A percentile compares a stretch with the other conserved stretches of the same genome.
phyloP scores from a whole-genome alignment of 2,113 vertebrate genomes.

The Clinocottus analis region DNA sequence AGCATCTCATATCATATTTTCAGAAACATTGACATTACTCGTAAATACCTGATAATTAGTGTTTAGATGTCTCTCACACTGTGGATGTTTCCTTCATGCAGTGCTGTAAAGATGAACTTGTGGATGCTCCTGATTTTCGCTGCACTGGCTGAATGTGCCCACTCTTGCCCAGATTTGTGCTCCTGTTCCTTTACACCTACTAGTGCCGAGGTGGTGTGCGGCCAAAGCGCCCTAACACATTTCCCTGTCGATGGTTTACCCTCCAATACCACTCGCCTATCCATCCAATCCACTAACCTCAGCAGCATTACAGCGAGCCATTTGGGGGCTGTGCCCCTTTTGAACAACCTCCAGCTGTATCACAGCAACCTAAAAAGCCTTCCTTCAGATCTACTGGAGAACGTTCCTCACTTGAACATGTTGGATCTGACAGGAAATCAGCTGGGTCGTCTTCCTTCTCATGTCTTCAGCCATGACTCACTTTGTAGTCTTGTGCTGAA shows the following conservation, averaged over 20 bases:
- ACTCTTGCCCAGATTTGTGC: conserved; percentile 75
- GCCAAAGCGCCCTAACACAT: conserved; percentile 54
- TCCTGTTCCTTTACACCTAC: conserved; percentile 56
- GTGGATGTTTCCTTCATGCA: conserved; percentile 3
- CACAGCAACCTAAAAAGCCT: conserved; percentile 79
- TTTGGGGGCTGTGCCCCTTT: conserved; percentile 67
- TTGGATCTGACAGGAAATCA: conserved; percentile 87
- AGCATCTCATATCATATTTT: neutral
- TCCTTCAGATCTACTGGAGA: conserved; percentile 71
- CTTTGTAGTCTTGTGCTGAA: conserved; percentile 83
- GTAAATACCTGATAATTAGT: neutral
- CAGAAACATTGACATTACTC: neutral
- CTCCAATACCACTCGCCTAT: conserved; percentile 68
- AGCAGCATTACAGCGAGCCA: conserved; percentile 54
- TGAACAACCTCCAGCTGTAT: conserved; percentile 87
- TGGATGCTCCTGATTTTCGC: conserved; percentile 52
- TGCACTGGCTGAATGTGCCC: conserved; percentile 49
- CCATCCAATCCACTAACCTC: conserved; percentile 84
- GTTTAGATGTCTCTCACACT: neutral
- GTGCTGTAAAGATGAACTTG: conserved; percentile 62
- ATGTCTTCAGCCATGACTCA: conserved; percentile 64
- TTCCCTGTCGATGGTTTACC: conserved; percentile 78
- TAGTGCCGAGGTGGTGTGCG: conserved; percentile 74
- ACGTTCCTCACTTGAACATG: conserved; percentile 64
- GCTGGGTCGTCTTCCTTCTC: conserved; percentile 76